Conservation (phyloP, 2,113 vertebrate species). For the Tachysurus vachellii region DNA sequence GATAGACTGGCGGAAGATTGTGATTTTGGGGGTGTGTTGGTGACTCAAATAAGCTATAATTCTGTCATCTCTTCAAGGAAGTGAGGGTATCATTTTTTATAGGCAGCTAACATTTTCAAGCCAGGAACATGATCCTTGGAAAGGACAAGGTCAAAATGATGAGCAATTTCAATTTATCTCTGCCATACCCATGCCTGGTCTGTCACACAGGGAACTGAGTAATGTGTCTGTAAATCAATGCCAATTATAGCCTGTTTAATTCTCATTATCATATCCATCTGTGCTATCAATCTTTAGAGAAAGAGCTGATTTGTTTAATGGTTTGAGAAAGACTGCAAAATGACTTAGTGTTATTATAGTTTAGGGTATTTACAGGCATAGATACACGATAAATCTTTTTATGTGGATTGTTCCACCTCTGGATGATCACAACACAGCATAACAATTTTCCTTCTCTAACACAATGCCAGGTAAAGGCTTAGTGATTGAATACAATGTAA, state of each 20-base stretch:
- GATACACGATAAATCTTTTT: conserved; percentile 10
- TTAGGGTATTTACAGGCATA: not conserved
- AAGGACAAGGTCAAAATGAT: conserved; percentile 39
- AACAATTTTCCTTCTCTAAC: not conserved
- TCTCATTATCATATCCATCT: conserved; percentile 35
- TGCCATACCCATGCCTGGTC: conserved; percentile 21
- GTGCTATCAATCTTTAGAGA: conserved; percentile 27
- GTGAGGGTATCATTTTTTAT: conserved; percentile 37
- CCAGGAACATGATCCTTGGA: not conserved
- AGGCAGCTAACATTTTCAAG: conserved; percentile 2
- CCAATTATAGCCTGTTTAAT: conserved; percentile 34
- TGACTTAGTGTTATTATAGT: not conserved
- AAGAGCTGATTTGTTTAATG: not conserved
- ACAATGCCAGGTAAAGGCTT: not conserved
- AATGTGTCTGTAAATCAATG: conserved; percentile 30
- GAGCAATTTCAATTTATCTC: conserved; percentile 17
- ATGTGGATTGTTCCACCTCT: not conserved
- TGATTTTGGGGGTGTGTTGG: conserved; percentile 11
- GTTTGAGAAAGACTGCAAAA: not conserved
- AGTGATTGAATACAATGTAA: not conserved
- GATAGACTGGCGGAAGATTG: not conserved
- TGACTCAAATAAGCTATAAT: conserved; percentile 16
- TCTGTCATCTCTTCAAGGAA: conserved; percentile 12
- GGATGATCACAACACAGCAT: not conserved
- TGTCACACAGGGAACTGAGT: conserved; percentile 19